Evolutionary conservation across 2,113 vertebrate genomes (phyloP).

Genomic region (Myrmecobius fasciatus): DNA sequence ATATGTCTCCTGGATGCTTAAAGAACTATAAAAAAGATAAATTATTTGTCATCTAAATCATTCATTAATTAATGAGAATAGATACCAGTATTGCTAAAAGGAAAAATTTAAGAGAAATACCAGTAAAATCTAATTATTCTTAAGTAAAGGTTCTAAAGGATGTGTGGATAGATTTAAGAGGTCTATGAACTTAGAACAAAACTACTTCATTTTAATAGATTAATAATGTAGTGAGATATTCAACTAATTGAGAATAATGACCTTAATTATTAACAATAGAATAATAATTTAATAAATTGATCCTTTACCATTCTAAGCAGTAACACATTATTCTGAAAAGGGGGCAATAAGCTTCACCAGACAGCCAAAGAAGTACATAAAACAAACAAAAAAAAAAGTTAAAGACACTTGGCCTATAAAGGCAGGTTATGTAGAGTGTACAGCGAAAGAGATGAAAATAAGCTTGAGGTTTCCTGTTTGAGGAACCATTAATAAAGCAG

Average conservation of each 20-base stretch:
- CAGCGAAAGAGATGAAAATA: background rate
- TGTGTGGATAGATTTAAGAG: background rate
- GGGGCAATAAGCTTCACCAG: background rate
- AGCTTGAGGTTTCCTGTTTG: background rate
- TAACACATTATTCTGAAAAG: background rate
- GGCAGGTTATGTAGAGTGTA: background rate
- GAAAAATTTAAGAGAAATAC: background rate
- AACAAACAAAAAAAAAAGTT: background rate
- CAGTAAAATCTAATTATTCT: background rate
- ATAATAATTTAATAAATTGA: background rate
- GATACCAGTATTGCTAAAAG: background rate
- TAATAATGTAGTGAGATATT: background rate
- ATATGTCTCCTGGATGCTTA: background rate
- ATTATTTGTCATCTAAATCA: background rate
- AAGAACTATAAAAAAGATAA: background rate
- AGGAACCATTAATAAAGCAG: background rate
- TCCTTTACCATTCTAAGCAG: background rate
- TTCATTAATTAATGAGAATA: background rate
- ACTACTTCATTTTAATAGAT: background rate
- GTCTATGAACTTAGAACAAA: background rate
- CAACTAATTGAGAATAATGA: background rate
- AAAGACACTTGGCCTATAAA: background rate
- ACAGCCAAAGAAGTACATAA: background rate
- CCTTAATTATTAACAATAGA: background rate
- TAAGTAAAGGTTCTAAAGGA: background rate